Conservation (phyloP, 2,888 invertebrate species). For the Microctonus hyperodae region DNA sequence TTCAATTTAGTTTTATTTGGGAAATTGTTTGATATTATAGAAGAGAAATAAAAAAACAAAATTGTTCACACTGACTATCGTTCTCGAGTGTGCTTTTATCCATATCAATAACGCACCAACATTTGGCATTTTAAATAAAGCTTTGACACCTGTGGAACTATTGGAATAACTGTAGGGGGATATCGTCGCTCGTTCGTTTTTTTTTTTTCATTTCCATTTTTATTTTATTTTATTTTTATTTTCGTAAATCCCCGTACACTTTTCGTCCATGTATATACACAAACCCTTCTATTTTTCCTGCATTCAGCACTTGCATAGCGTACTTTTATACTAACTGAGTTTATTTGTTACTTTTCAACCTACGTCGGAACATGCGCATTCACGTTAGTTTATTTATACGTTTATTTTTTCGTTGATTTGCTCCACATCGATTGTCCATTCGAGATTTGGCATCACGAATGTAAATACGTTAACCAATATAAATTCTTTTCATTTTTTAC, state of each 20-base stretch:
- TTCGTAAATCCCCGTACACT: background rate
- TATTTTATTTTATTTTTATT: background rate
- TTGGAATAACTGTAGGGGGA: constrained; percentile 3
- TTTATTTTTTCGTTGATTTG: constrained; percentile 19
- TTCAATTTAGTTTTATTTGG: too few species aligned
- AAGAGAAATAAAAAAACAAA: background rate
- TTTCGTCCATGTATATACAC: background rate
- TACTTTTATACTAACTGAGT: constrained; percentile 8
- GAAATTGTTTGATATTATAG: too few species aligned
- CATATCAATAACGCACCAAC: constrained; percentile 20
- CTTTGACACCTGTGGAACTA: constrained; percentile 24
- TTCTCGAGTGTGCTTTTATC: background rate
- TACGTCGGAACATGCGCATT: background rate
- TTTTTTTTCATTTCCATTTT: background rate
- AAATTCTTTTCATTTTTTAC: background rate
- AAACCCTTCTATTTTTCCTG: background rate
- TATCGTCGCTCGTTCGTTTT: background rate
- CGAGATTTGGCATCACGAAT: background rate
- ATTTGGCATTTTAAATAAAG: constrained; percentile 17
- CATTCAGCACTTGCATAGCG: background rate
- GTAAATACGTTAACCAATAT: background rate
- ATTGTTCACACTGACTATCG: background rate
- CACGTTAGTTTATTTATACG: constrained; percentile 19
- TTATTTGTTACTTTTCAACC: constrained; percentile 7
- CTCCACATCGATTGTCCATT: constrained; percentile 16